Percentiles rank a stretch among this genome's conserved stretches.
Evolutionary conservation across 2,113 vertebrate genomes (phyloP).

Genomic region (Centropus bengalensis): DNA sequence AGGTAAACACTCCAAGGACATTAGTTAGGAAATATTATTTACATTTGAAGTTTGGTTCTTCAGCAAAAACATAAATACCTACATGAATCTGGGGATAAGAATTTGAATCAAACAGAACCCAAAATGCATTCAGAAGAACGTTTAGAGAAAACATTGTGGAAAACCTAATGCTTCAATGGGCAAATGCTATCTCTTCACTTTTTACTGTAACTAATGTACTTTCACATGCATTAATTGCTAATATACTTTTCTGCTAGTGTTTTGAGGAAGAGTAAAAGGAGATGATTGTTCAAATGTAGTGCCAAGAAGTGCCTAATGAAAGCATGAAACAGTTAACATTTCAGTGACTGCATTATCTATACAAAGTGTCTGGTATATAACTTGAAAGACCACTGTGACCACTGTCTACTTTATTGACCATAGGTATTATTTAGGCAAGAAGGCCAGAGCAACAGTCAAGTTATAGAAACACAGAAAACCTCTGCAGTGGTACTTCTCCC

Average conservation of each 20-base stretch:
- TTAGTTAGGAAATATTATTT: background rate
- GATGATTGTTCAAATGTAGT: background rate
- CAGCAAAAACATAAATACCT: background rate
- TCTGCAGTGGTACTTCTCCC: conserved; percentile 89
- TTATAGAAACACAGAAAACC: conserved; percentile 91
- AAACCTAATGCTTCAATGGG: background rate
- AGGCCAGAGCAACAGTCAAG: conserved; percentile 88
- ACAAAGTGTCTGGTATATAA: background rate
- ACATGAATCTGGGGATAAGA: background rate
- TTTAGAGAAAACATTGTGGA: background rate
- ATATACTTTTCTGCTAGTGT: background rate
- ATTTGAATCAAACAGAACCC: background rate
- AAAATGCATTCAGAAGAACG: background rate
- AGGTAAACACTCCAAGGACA: background rate
- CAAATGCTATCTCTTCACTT: background rate
- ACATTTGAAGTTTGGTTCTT: background rate
- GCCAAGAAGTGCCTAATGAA: background rate
- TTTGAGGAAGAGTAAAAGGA: background rate
- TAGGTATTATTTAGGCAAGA: conserved; percentile 93
- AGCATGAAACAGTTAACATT: background rate
- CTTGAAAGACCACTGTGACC: background rate
- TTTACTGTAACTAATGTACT: background rate
- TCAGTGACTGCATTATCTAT: background rate
- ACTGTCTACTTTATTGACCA: background rate
- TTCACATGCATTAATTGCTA: background rate